Evolutionary conservation across 2,113 vertebrate genomes (phyloP).

Genomic region (Ancistrus triradiatus): DNA sequence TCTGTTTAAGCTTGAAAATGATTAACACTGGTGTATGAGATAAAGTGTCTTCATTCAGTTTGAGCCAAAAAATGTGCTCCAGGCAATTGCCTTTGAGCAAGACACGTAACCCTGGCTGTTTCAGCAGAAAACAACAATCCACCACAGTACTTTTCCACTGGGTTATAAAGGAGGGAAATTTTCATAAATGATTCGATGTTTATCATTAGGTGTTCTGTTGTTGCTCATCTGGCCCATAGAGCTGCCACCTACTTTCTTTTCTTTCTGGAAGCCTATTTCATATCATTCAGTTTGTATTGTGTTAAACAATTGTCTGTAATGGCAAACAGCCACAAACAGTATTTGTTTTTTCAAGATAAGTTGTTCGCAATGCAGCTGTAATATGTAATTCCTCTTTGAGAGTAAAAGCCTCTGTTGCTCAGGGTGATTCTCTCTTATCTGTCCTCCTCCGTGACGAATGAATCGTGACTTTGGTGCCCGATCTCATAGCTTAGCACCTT

Average conservation of each 20-base stretch:
- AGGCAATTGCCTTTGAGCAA: background rate
- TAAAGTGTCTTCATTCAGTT: conserved; percentile 13
- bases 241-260: too few species aligned
- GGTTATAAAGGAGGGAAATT: too few species aligned
- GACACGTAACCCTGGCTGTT: background rate
- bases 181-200: too few species aligned
- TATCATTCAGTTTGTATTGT: too few species aligned
- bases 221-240: too few species aligned
- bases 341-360: background rate
- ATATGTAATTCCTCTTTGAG: conserved; percentile 2
- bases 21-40: too few species aligned
- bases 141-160: background rate
- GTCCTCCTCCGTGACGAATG: background rate
- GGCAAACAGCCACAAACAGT: background rate
- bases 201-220: too few species aligned
- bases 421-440: background rate
- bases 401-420: background rate
- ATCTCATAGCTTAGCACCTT: conserved; percentile 32
- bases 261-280: too few species aligned
- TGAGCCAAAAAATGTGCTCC: background rate
- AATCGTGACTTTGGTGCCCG: background rate
- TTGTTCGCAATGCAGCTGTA: background rate
- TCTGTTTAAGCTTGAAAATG: too few species aligned
- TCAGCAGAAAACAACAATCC: background rate
- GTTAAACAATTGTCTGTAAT: background rate